Evolutionary conservation across 2,888 invertebrate genomes (phyloP), one percentile per base, ranked within the genome.

Genomic region (Elysia crispata): DNA sequence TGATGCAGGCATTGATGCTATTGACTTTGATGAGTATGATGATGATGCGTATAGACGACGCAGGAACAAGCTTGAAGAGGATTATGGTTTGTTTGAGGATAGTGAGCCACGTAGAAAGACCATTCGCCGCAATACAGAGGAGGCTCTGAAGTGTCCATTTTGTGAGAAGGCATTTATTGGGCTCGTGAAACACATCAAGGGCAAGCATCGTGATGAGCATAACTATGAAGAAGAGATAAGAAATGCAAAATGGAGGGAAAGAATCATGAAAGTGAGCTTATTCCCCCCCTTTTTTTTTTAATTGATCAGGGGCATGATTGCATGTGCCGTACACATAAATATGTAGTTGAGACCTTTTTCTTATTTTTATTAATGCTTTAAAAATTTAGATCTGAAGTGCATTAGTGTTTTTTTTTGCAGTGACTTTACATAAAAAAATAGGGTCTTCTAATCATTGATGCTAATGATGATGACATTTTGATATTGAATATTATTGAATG

Each of bases 141-240:
- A 90, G 77, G 90, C 90, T n/a, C 80, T 90, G 76, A 90, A 90
- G 78, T 90, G 90, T 85, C 90, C 90, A 33, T 90, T 90, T 82
- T 90, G 90, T 86, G 90, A 90, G 69, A 87, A 88, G 79, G 89
- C 89, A 15, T 90, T 90, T 81, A 89, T 90, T 81, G 88, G 89
- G 30, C 81, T 90, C 66, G 90, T 90, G 23, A 89, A 89, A 75
- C 90, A 90, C 81, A 90, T 90, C 76, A 90, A 89, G 78, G 87
- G 88, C 28, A 89, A 89, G 81, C 90, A 90, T 72, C 85, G 86
- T 41, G 89, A 90, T 82, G 90, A 90, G 80, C 87, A 88, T 25
- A 89, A 88, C 75, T 90, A 86, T 85, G 90, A 90, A 41, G 89
- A 89, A 76, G 89, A 90, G 76, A 89, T 90, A 86, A 86, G 89